Evolutionary conservation across 2,888 invertebrate genomes (phyloP).

Genomic region (Cantharis flavilabris): DNA sequence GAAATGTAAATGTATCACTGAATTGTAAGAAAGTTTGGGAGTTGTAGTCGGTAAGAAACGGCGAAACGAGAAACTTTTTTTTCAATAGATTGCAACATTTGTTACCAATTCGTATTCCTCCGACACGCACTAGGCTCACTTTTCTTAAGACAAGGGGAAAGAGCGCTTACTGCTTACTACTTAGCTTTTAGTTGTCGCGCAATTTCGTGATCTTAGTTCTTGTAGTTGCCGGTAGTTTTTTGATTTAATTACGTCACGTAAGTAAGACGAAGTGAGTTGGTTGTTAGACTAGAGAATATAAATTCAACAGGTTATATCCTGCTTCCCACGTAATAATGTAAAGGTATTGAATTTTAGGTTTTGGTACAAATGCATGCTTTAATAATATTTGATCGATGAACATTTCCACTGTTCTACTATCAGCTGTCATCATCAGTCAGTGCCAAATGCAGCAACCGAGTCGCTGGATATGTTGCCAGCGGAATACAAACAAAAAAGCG

Average conservation of each 20-base stretch:
- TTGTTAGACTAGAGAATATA: not conserved
- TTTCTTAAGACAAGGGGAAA: conserved; percentile 25
- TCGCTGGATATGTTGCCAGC: not conserved
- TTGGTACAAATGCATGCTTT: not conserved
- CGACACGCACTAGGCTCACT: conserved; percentile 19
- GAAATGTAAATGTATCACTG: conserved; percentile 25
- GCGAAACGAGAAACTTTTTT: conserved; percentile 25
- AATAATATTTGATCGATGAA: not conserved
- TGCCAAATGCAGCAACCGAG: not conserved
- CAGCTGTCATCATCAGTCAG: not conserved
- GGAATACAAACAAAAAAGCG: not conserved
- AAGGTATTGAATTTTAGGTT: not conserved
- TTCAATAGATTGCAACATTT: conserved; percentile 29
- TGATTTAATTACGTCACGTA: not conserved
- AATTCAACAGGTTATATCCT: not conserved
- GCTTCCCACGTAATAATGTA: not conserved
- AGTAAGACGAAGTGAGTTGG: not conserved
- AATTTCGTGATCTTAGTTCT: not conserved
- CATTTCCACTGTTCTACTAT: not conserved
- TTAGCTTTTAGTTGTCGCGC: conserved; percentile 3
- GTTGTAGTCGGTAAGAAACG: conserved; percentile 17
- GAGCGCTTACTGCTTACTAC: conserved; percentile 17
- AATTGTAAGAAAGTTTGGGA: conserved; percentile 19
- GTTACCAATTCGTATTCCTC: conserved; percentile 27
- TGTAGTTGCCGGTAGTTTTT: not conserved